Base-by-base conservation (phyloP, 2,113 vertebrate species). In the Otis tarda region DNA sequence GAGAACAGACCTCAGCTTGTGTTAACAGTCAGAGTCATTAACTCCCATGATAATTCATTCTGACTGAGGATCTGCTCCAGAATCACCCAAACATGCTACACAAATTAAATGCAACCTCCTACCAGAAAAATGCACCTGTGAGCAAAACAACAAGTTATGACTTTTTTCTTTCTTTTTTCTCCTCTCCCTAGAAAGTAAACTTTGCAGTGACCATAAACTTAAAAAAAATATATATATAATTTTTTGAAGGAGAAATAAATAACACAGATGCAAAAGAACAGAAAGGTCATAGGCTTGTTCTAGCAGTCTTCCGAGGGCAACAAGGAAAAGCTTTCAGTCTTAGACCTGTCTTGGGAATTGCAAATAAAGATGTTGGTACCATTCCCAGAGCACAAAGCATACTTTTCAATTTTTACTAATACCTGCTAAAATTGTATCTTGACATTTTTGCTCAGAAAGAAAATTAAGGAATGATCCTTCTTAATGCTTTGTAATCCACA, bases 381-480 rank as follows among this genome's bases (percentile, higher is more conserved):
- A 74, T 70, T 70, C 91, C 94, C 85, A 83, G 61, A 78, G 89
- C 47, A 91, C 35, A 97, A 76, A 92, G 71, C 89, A 95, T 79
- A 65, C 56, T 88, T 87, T 92, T 93, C 76, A 74, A 52, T 91
- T 97, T 96, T 95, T 82, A 96, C 74, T 96, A 97, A 96, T 95
- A 97, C 87, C 83, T 97, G 91, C 79, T 97, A 95, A 96, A 97
- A 96, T 85, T 87, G 67, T 92, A 61, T 78, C 70, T 86, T 94
- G 70, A 85, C 75, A 71, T 91, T 90, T 93, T 67, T 88, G 52
- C 52, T 89, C n/a, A 10, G 59, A 97, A 97, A 97, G 82, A 96
- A 97, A 97, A 95, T 49, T 87, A 94, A 91, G 60, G 52, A 96
- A 93, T 69, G 18, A 88, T 82, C 65, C 33, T 73, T 94, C 90